phyloP scores from a whole-genome alignment of 2,888 invertebrate species.

The Ennomos quercinarius region DNA sequence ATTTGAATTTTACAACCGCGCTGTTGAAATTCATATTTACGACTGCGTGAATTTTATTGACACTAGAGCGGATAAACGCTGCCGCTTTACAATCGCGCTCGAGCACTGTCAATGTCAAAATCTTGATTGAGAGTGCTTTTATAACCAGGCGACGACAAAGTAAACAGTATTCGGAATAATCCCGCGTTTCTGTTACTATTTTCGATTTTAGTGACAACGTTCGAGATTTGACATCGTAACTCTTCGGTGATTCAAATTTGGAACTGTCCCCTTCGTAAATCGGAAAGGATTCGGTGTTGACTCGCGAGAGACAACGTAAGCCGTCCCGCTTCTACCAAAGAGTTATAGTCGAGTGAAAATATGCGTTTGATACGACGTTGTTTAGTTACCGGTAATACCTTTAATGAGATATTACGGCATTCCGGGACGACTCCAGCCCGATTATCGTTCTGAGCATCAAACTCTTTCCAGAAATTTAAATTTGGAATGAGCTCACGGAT shows the following conservation, averaged over 20 bases:
- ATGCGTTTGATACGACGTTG: constrained; percentile 56
- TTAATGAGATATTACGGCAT: constrained; percentile 81
- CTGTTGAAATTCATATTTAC: constrained; percentile 75
- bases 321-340: constrained; percentile 51
- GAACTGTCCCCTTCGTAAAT: constrained; percentile 55
- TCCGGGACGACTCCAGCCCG: constrained; percentile 68
- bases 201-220: constrained; percentile 67
- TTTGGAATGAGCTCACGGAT: constrained; percentile 73
- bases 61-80: constrained; percentile 61
- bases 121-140: constrained; percentile 67
- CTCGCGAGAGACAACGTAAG: constrained; percentile 50
- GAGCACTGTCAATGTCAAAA: constrained; percentile 66
- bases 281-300: constrained; percentile 49
- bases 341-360: constrained; percentile 55
- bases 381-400: constrained; percentile 49
- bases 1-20: constrained; percentile 74
- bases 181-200: constrained; percentile 60
- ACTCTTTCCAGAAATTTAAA: constrained; percentile 82
- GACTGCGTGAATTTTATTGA: constrained; percentile 69
- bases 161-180: constrained; percentile 60
- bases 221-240: constrained; percentile 76
- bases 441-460: constrained; percentile 78
- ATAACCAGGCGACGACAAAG: constrained; percentile 62
- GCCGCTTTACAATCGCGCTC: constrained; percentile 53
- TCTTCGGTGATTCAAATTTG: constrained; percentile 76